These are phyloP conservation scores for Anoplius nigerrimus DNA, from an alignment of 2,888 invertebrate genomes.

Conservation along the genomic window DNA sequence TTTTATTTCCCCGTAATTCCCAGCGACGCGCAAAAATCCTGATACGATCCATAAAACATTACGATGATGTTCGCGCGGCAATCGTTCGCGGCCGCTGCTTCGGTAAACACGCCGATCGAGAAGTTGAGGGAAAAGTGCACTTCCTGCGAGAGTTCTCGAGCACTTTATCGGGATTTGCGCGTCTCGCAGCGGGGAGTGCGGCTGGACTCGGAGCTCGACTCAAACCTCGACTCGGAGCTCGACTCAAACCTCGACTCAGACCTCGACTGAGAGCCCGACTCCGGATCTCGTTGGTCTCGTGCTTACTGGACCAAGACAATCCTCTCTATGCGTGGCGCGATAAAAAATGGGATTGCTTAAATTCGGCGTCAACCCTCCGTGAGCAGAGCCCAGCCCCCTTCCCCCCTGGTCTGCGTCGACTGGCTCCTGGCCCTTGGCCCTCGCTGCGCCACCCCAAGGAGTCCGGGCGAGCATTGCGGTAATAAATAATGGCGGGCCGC, in stretches of 20 bases:
- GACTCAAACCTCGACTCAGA: too few relatives aligned
- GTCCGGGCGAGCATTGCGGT: conserved; percentile 58
- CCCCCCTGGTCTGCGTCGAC: not conserved
- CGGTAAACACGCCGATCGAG: conserved; percentile 56
- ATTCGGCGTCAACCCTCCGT: conserved; percentile 44
- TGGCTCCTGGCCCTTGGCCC: not conserved
- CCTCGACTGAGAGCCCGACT: too few relatives aligned
- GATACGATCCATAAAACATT: too few relatives aligned
- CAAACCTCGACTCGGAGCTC: too few relatives aligned
- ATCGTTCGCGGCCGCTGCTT: conserved; percentile 39
- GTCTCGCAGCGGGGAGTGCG: conserved; percentile 19
- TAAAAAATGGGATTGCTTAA: conserved; percentile 51
- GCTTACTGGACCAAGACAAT: conserved; percentile 65
- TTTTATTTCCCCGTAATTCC: too few relatives aligned
- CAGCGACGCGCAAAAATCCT: too few relatives aligned
- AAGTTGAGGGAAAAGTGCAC: conserved; percentile 51
- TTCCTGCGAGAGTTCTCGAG: conserved; percentile 49
- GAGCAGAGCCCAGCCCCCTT: not conserved
- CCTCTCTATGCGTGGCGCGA: conserved; percentile 34
- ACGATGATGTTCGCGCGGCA: conserved; percentile 15
- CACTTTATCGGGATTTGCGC: conserved; percentile 56
- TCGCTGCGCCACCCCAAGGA: conserved; percentile 41
- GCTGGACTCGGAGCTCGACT: conserved; percentile 1
- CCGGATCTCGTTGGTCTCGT: too few relatives aligned
- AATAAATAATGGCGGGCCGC: conserved; percentile 62